Conservation (phyloP, 2,888 invertebrate species). For the Notocelia uddmanniana region DNA sequence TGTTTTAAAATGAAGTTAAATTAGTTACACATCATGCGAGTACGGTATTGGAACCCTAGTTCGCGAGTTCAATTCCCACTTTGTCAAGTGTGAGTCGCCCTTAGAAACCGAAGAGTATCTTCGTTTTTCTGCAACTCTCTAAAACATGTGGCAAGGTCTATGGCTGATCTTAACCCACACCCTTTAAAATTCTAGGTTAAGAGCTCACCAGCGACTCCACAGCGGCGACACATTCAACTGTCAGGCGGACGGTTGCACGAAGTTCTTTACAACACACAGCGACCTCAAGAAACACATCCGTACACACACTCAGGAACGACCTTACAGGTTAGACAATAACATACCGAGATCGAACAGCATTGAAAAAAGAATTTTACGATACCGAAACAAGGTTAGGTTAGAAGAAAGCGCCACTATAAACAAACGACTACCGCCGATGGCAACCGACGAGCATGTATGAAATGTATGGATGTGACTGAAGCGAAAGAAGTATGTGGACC, state of each 20-base stretch:
- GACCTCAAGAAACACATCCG: conserved; percentile 97
- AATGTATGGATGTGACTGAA: too few species aligned
- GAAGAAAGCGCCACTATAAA: too few species aligned
- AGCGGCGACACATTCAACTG: conserved; percentile 98
- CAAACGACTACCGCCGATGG: too few species aligned
- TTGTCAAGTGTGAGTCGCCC: too few species aligned
- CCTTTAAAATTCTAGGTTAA: conserved; percentile 84
- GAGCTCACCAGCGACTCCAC: conserved; percentile 96
- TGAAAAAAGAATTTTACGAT: too few species aligned
- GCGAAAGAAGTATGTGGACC: too few species aligned
- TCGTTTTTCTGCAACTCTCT: not conserved
- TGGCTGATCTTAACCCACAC: not conserved
- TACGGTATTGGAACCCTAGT: too few species aligned
- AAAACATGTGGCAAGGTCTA: not conserved
- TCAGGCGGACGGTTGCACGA: conserved; percentile 91
- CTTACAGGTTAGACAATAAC: conserved; percentile 89
- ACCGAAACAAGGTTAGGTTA: too few species aligned
- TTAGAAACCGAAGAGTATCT: not conserved
- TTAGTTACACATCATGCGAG: too few species aligned
- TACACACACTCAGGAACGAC: conserved; percentile 96
- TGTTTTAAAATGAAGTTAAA: too few species aligned
- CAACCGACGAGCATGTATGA: too few species aligned
- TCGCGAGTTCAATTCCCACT: too few species aligned
- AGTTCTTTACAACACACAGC: conserved; percentile 97
- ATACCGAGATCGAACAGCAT: not conserved